phyloP scores from a whole-genome alignment of 92 coral and sea anemone genomes.

The Porites cylindrica region DNA sequence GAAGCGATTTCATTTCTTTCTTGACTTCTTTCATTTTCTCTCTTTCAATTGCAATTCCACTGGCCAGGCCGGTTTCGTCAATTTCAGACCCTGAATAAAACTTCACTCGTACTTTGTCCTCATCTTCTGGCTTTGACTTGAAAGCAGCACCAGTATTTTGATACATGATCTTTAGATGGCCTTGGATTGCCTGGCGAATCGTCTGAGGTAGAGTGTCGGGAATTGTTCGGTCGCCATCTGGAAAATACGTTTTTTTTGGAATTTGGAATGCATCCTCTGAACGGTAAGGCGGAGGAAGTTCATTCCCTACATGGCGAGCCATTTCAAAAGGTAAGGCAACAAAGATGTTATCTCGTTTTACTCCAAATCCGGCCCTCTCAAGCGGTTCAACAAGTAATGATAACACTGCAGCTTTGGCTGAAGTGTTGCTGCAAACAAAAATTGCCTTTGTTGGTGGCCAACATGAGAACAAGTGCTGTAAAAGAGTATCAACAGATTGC shows the following conservation, averaged over 20 bases:
- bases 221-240: constrained; percentile 43
- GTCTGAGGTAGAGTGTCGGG: constrained; percentile 77
- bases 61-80: constrained; percentile 56
- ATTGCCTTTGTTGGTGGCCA: constrained; percentile 68
- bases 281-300: constrained; percentile 76
- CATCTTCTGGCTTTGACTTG: constrained; percentile 36
- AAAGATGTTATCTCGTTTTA: constrained; percentile 60
- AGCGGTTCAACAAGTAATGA: constrained; percentile 52
- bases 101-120: constrained; percentile 50
- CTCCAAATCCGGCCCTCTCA: constrained; percentile 50
- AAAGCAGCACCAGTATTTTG: constrained; percentile 18
- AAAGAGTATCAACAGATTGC: constrained; percentile 66
- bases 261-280: constrained; percentile 80
- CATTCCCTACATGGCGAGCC: constrained; percentile 53
- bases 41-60: constrained; percentile 69
- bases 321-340: constrained; percentile 76
- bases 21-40: constrained; percentile 63
- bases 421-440: constrained; percentile 67
- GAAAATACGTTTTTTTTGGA: constrained; percentile 52
- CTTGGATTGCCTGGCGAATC: constrained; percentile 70
- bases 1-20: constrained; percentile 51
- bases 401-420: constrained; percentile 22
- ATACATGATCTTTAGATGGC: constrained; percentile 76
- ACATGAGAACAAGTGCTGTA: constrained; percentile 55
- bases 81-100: constrained; percentile 80